Evolutionary conservation across 2,888 invertebrate species (phyloP).

Genomic region (Cyclophora albipunctata): DNA sequence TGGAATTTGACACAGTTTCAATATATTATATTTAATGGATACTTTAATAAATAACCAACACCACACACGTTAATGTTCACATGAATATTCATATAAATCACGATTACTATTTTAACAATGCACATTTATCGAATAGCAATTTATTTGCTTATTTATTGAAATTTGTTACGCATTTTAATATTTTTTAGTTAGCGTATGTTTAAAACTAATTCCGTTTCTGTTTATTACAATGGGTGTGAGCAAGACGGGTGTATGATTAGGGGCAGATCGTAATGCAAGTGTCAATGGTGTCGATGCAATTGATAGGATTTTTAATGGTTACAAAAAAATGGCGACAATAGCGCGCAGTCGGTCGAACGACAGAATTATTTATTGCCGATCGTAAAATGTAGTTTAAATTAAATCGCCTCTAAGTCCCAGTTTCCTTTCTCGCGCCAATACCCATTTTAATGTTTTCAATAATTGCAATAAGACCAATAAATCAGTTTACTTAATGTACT

Average conservation of each 20-base stretch:
- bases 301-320: constrained; percentile 72
- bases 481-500: constrained; percentile 43
- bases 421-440: constrained; percentile 49
- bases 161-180: constrained; percentile 66
- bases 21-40: constrained; percentile 38
- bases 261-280: constrained; percentile 44
- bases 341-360: constrained; percentile 50
- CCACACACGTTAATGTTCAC: constrained; percentile 44
- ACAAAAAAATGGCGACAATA: constrained; percentile 68
- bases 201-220: constrained; percentile 39
- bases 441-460: constrained; percentile 50
- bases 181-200: constrained; percentile 41
- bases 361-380: constrained; percentile 63
- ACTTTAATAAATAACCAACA: constrained; percentile 40
- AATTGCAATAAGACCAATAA: constrained; percentile 59
- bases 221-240: constrained; percentile 36
- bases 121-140: constrained; percentile 66
- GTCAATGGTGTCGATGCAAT: constrained; percentile 57
- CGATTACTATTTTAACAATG: constrained; percentile 59
- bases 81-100: constrained; percentile 76
- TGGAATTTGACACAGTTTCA: constrained; percentile 37
- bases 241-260: constrained; percentile 35
- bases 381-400: constrained; percentile 69
- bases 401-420: constrained; percentile 60
- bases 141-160: constrained; percentile 73